phyloP scores from a whole-genome alignment of 35 echinoderm and acorn worm species.

The Apostichopus japonicus region DNA sequence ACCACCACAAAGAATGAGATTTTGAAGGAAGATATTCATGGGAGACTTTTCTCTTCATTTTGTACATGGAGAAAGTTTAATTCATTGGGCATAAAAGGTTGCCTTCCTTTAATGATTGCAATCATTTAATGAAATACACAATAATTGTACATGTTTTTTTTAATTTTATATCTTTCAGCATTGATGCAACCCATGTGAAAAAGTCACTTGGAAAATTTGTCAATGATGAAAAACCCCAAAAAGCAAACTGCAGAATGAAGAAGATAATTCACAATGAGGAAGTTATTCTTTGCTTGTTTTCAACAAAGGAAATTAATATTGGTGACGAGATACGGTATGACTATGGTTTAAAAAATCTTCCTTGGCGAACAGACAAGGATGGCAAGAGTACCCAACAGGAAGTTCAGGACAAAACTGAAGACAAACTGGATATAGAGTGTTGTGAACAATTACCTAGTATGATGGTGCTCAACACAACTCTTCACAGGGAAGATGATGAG shows the following conservation, averaged over 20 bases:
- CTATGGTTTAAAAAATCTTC: conserved; percentile 8
- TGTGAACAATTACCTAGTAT: background rate
- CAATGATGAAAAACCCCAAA: conserved; percentile 2
- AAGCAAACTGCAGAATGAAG: background rate
- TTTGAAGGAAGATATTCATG: too few species aligned
- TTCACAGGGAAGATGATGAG: background rate
- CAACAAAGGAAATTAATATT: background rate
- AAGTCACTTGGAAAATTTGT: background rate
- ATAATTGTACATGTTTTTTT: background rate
- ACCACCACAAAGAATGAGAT: too few species aligned
- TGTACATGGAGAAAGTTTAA: too few species aligned
- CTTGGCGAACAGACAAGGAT: background rate
- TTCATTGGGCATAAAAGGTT: too few species aligned
- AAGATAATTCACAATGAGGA: background rate
- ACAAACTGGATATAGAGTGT: background rate
- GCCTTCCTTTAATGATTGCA: too few species aligned
- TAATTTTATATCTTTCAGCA: background rate
- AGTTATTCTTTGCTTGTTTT: conserved; percentile 7
- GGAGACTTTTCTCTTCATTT: too few species aligned
- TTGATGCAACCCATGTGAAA: conserved; percentile 8
- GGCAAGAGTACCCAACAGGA: background rate
- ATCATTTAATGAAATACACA: too few species aligned
- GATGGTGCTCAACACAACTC: background rate
- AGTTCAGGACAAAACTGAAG: background rate
- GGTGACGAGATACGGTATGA: background rate